phyloP scores from a whole-genome alignment of 2,797 vertebrate species.

The Catamblyrhynchus diadema region DNA sequence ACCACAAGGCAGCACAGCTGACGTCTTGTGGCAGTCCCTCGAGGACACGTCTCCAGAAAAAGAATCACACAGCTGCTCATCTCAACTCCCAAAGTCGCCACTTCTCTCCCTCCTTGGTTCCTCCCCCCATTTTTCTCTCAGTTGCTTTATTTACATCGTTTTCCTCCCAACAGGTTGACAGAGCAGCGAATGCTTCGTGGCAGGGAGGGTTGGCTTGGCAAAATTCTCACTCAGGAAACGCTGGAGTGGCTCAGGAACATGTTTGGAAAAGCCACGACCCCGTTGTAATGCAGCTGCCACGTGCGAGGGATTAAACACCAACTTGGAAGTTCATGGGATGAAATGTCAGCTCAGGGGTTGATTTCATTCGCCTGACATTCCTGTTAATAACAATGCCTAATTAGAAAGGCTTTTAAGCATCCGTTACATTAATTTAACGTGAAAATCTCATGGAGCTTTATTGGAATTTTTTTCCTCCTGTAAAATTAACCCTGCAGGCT shows the following conservation, averaged over 20 bases:
- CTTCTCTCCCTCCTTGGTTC: not conserved
- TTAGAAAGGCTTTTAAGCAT: slow-evolving; percentile 79
- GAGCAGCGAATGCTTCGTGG: not conserved
- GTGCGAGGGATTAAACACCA: slow-evolving; percentile 18
- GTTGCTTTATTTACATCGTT: not conserved
- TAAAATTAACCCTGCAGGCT: slow-evolving; percentile 78
- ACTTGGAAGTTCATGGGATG: slow-evolving; percentile 7
- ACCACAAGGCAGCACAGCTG: not conserved
- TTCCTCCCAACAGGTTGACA: not conserved
- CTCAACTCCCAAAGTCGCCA: not conserved
- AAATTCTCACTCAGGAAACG: not conserved
- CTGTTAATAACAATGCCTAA: slow-evolving; percentile 74
- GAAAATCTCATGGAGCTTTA: slow-evolving; percentile 74
- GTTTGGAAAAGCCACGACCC: not conserved
- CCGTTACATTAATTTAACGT: slow-evolving; percentile 76
- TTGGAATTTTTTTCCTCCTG: slow-evolving; percentile 62
- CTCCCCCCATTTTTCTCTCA: not conserved
- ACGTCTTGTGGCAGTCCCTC: slow-evolving; percentile 3
- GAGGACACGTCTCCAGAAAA: not conserved
- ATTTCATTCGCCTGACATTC: slow-evolving; percentile 73
- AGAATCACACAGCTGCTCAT: not conserved
- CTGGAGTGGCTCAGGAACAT: not conserved
- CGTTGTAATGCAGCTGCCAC: not conserved
- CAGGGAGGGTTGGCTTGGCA: not conserved
- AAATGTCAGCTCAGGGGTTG: slow-evolving; percentile 63